Conservation (phyloP, 1,140 invertebrate genomes). For the Caenorhabditis tropicalis region DNA sequence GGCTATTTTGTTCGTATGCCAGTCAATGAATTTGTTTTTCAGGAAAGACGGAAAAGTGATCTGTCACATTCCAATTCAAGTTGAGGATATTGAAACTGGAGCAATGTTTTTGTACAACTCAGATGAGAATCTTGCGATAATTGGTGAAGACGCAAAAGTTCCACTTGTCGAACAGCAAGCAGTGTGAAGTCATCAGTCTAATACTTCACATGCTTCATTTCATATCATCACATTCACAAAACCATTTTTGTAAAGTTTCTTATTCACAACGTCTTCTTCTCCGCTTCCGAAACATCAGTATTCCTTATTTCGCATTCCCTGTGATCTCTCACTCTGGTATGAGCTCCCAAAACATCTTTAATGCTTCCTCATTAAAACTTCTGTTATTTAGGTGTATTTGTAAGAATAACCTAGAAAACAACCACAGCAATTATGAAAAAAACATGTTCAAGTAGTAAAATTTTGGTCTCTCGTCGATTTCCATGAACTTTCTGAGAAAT, state of each 20-base stretch:
- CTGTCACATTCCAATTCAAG: constrained; percentile 16
- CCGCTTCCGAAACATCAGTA: neutral
- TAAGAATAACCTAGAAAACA: too few relatives aligned
- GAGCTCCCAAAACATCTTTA: neutral
- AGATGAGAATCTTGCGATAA: neutral
- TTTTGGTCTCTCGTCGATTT: too few relatives aligned
- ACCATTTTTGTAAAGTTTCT: neutral
- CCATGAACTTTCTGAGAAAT: too few relatives aligned
- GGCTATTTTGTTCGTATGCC: neutral
- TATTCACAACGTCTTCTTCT: neutral
- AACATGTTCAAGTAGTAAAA: too few relatives aligned
- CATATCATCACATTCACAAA: constrained; percentile 4
- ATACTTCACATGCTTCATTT: neutral
- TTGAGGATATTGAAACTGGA: constrained; percentile 11
- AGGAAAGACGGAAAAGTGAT: constrained; percentile 35
- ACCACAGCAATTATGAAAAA: too few relatives aligned
- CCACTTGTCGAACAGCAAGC: constrained; percentile 2
- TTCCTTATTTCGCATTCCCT: constrained; percentile 25
- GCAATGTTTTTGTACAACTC: constrained; percentile 26
- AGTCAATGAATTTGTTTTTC: neutral
- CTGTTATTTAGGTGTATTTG: too few relatives aligned
- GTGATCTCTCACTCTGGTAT: constrained; percentile 33
- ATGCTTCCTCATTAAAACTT: neutral
- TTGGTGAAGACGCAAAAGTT: neutral
- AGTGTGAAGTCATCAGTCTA: neutral